Base-by-base conservation (phyloP, 2,888 invertebrate genomes). In the Liopterus haemorrhoidalis region DNA sequence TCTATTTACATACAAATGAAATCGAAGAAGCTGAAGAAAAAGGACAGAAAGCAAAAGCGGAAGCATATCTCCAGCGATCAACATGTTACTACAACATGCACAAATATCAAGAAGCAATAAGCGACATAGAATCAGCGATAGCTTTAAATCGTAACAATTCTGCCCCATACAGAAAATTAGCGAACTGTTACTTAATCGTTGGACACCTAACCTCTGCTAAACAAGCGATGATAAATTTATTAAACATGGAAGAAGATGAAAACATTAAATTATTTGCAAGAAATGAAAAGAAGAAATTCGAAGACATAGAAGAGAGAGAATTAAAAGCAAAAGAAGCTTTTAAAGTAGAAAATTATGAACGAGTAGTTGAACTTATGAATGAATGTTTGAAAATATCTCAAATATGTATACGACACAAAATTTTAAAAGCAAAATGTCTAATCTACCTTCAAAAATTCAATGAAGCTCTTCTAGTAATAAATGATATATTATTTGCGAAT, bases 31-130 rank as follows among this genome's bases (percentile, higher is more conserved):
- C 38, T 25, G 38, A 39, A 19, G 14, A 35, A 3, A 31, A n/a
- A n/a, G n/a, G n/a, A n/a, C n/a, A n/a, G n/a, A n/a, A n/a, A n/a
- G n/a, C n/a, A n/a, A n/a, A 22, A 5, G 16, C 38, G 3, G 39
- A 38, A 19, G 31, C 45, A 3, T 18, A 32, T 6, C 33, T 86
- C 48, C 92, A 92, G 67, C 75, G 91, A 58, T 76, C 90, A 31
- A 91, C 91, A 33, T 88, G 90, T 62, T 82, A 82, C 62, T 85
- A 92, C 79, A 91, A 90, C 89, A 65, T 91, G 48, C 76, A 78
- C 46, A 79, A 82, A 62, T 89, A 82, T 62, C 77, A 75, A 54
- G 79, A 81, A 56, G 91, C 90, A 12, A 63, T 89, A 22, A 76
- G 76, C 40, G 91, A 92, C 72, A 82, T 88, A n/a, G 78, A 82